A percentile compares a stretch with the other conserved stretches of the same genome.
Evolutionary conservation across 2,888 invertebrate species (phyloP).

Genomic region (Caenorhabditis sp.): DNA sequence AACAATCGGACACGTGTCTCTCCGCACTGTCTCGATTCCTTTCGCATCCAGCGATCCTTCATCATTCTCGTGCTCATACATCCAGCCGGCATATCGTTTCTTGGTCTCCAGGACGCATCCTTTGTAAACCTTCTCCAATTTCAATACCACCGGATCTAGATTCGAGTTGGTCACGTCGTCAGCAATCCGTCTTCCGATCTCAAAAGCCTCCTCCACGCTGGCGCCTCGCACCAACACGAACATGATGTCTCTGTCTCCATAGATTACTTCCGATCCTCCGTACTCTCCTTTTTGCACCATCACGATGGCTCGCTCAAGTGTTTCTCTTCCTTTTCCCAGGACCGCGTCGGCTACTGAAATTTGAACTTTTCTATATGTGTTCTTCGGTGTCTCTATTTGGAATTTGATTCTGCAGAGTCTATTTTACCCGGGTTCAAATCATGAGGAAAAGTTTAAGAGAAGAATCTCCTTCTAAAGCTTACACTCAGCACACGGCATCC

Average conservation of each 20-base stretch:
- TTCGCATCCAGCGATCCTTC: slow-evolving; percentile 93
- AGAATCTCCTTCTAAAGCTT: too few species aligned
- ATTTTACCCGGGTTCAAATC: too few species aligned
- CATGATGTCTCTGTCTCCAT: slow-evolving; percentile 95
- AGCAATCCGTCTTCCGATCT: slow-evolving; percentile 93
- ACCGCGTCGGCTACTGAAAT: slow-evolving; percentile 79
- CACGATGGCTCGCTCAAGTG: slow-evolving; percentile 93
- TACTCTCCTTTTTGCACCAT: slow-evolving; percentile 88
- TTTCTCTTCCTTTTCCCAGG: slow-evolving; percentile 91
- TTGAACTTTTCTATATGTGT: too few species aligned
- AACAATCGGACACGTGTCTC: slow-evolving; percentile 96
- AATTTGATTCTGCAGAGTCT: too few species aligned
- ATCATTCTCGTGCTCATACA: slow-evolving; percentile 90
- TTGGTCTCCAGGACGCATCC: slow-evolving; percentile 89
- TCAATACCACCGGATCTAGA: slow-evolving; percentile 95
- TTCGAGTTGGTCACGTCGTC: slow-evolving; percentile 93
- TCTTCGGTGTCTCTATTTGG: too few species aligned
- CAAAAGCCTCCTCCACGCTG: slow-evolving; percentile 89
- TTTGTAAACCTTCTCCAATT: slow-evolving; percentile 91
- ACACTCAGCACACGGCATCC: slow-evolving; percentile 96
- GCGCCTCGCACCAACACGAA: slow-evolving; percentile 79
- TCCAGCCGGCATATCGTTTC: slow-evolving; percentile 96
- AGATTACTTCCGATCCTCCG: slow-evolving; percentile 91
- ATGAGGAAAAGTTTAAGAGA: too few species aligned
- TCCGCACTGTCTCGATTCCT: slow-evolving; percentile 97